Evolutionary conservation across 2,888 invertebrate genomes (phyloP).

Genomic region (Ditylenchus weischeri): DNA sequence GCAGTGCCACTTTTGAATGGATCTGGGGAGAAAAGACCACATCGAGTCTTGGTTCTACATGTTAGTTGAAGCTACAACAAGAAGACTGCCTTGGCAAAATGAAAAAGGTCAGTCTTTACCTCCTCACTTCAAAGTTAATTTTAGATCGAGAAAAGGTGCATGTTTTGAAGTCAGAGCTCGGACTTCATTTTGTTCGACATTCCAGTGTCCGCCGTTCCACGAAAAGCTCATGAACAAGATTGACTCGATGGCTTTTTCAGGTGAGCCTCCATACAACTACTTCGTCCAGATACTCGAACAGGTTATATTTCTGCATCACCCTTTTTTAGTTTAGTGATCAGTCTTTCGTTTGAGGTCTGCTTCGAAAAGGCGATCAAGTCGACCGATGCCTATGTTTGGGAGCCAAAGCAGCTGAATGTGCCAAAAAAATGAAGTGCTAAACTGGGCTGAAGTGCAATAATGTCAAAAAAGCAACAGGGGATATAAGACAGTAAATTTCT

Average conservation of each 20-base stretch:
- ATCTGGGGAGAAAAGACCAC: conserved; percentile 44
- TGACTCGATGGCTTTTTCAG: conserved; percentile 39
- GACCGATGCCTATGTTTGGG: no score
- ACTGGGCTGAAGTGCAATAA: no score
- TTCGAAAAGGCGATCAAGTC: no score
- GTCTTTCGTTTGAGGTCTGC: no score
- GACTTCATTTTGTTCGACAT: not conserved
- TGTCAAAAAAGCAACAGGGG: no score
- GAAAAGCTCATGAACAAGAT: conserved; percentile 37
- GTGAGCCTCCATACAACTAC: conserved; percentile 38
- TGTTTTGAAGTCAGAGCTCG: not conserved
- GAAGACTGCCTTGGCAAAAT: conserved; percentile 47
- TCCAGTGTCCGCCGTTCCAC: conserved; percentile 37
- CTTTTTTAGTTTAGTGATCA: no score
- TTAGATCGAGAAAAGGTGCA: conserved; percentile 8
- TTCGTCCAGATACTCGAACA: conserved; percentile 14
- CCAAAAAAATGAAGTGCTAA: no score
- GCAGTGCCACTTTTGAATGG: conserved; percentile 30
- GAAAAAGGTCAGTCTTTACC: conserved; percentile 27
- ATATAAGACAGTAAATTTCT: no score
- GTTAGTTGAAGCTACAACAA: conserved; percentile 41
- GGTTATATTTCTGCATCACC: not conserved
- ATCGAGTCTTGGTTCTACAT: conserved; percentile 42
- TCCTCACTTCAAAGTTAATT: conserved; percentile 18
- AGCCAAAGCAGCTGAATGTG: no score